Evolutionary conservation across 2,113 vertebrate genomes (phyloP), one percentile per base, ranked within the genome.

Genomic region (Neogobius melanostomus): DNA sequence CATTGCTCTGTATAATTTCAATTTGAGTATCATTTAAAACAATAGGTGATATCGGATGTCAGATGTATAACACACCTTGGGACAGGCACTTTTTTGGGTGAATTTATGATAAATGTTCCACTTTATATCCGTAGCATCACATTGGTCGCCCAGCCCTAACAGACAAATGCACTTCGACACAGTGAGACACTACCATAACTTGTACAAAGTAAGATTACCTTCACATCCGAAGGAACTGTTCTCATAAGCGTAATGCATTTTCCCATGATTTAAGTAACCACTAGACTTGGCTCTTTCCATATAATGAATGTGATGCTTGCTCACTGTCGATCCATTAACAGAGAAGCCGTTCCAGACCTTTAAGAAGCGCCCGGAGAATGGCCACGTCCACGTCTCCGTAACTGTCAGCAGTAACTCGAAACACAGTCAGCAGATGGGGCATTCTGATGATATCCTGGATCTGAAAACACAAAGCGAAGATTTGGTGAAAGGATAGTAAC

Each of bases 381-480:
- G 98, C 96, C 69, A 99, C 92, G 5, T 99, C 98, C 87, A 99
- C 84, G 0, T 97, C 95, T 48, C 92, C 91, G 11, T 95, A 94
- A 46, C 90, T 92, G 0, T 94, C 95, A 74, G 94, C 95, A 11
- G 93, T 93, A 36, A 94, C 92, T 66, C 91, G 90, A 89, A 97
- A 98, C 47, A 99, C 74, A 0, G 96, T 97, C 83, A 99, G 90
- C 76, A 98, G 89, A 53, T 96, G 93, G 36, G 75, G 86, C 80
- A 88, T 91, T 66, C 94, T 85, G 72, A 98, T 92, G 0, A 99
- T 98, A 84, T 99, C 96, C 63, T 98, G 97, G 83, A 99, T 96
- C 98, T 99, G 84, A 49, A 65, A 8, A 44, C 10, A 70, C 36
- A 50, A 7, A 21, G 7, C 28, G 14, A 5, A 12, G 17, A 57